phyloP scores from a whole-genome alignment of 2,113 vertebrate species.

The Tragelaphus buxtoni region DNA sequence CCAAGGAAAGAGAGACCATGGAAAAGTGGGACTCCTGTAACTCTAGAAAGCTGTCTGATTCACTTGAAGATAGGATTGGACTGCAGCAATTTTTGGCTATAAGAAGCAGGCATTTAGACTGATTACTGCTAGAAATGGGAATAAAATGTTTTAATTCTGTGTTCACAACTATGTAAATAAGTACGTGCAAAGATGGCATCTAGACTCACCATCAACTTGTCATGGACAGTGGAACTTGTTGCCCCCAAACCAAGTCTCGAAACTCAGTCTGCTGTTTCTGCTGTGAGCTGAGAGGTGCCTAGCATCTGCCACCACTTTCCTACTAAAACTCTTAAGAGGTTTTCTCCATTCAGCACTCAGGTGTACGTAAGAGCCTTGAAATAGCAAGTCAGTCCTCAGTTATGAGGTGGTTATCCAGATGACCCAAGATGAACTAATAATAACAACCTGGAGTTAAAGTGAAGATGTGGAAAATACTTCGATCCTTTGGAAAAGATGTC shows the following conservation, averaged over 20 bases:
- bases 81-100: background rate
- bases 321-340: background rate
- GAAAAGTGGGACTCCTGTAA: background rate
- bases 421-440: background rate
- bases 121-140: background rate
- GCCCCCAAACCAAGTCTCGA: fast-evolving
- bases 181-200: background rate
- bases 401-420: too few relatives aligned
- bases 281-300: background rate
- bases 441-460: background rate
- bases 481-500: background rate
- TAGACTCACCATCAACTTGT: background rate
- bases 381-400: fast-evolving
- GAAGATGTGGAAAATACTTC: background rate
- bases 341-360: background rate
- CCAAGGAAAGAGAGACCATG: background rate
- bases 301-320: background rate
- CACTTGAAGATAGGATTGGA: background rate
- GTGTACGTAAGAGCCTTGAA: fast-evolving
- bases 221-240: fast-evolving
- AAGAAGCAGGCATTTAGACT: background rate
- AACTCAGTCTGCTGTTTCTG: background rate
- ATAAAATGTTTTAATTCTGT: background rate
- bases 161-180: background rate
- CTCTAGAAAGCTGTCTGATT: background rate